phyloP scores from a whole-genome alignment of 2,888 invertebrate genomes.

The Chloroclystis v-ata region DNA sequence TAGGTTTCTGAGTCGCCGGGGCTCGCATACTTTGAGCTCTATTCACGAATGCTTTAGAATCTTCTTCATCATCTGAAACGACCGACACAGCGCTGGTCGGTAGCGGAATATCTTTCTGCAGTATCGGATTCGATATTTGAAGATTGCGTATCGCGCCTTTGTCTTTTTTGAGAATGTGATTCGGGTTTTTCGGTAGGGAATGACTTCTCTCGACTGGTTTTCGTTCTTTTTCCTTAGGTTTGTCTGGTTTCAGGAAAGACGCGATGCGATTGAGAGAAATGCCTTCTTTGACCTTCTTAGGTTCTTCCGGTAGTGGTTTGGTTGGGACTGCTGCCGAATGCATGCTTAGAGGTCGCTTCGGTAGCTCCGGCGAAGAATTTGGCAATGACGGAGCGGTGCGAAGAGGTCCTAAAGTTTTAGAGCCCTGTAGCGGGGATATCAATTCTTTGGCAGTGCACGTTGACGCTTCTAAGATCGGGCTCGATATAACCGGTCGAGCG shows the following conservation, averaged over 20 bases:
- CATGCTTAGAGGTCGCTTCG: slow-evolving; percentile 74
- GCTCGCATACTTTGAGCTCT: slow-evolving; percentile 91
- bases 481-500: slow-evolving; percentile 87
- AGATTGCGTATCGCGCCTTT: slow-evolving; percentile 84
- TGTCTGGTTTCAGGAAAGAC: slow-evolving; percentile 84
- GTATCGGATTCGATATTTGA: slow-evolving; percentile 91
- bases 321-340: slow-evolving; percentile 56
- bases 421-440: slow-evolving; percentile 80
- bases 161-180: slow-evolving; percentile 82
- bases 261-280: slow-evolving; percentile 85
- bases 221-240: slow-evolving; percentile 70
- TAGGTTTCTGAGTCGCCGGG: slow-evolving; percentile 74
- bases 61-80: slow-evolving; percentile 72
- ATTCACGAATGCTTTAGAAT: slow-evolving; percentile 80
- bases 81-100: slow-evolving; percentile 80
- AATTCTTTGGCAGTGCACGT: slow-evolving; percentile 88
- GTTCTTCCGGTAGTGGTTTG: slow-evolving; percentile 71
- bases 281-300: slow-evolving; percentile 77
- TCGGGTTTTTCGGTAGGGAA: slow-evolving; percentile 78
- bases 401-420: slow-evolving; percentile 78
- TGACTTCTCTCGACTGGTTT: slow-evolving; percentile 75
- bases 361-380: slow-evolving; percentile 51
- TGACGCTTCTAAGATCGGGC: slow-evolving; percentile 88
- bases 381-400: slow-evolving; percentile 80
- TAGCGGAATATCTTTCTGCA: slow-evolving; percentile 82